These are phyloP conservation scores for Ctenicera cuprea DNA, from an alignment of 2,888 invertebrate species.

Conservation along the genomic window DNA sequence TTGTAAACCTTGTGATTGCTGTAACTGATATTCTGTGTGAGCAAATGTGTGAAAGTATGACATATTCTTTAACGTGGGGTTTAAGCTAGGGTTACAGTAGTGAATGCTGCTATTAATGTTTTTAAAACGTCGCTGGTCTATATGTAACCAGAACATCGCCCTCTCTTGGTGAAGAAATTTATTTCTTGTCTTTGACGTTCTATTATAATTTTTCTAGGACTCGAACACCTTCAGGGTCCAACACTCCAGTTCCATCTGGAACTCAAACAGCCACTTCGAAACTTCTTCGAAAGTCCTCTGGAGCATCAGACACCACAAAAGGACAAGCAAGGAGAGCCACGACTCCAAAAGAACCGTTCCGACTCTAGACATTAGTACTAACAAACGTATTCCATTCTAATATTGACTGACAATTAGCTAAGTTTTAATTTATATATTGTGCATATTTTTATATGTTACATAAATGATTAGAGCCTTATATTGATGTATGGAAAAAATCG, in stretches of 20 bases:
- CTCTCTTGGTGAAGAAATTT: too few relatives aligned
- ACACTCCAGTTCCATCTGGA: constrained; percentile 81
- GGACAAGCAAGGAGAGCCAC: constrained; percentile 70
- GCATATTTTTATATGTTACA: constrained; percentile 69
- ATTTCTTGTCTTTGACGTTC: too few relatives aligned
- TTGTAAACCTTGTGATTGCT: too few relatives aligned
- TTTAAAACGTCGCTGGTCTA: too few relatives aligned
- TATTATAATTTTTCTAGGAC: constrained; percentile 80
- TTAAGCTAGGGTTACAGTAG: too few relatives aligned
- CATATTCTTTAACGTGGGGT: too few relatives aligned
- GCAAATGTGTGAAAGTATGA: too few relatives aligned
- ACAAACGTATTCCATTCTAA: constrained; percentile 53
- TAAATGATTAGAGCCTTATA: constrained; percentile 48
- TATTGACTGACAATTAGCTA: constrained; percentile 66
- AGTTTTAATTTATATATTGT: constrained; percentile 60
- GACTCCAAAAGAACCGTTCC: constrained; percentile 82
- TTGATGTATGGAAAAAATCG: constrained; percentile 58
- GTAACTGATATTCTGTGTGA: too few relatives aligned
- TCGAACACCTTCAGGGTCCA: constrained; percentile 85
- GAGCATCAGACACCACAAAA: constrained; percentile 80
- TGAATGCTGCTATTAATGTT: too few relatives aligned
- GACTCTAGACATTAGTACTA: constrained; percentile 75
- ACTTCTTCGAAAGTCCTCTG: constrained; percentile 80
- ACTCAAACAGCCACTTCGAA: constrained; percentile 79
- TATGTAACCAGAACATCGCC: too few relatives aligned